Evolutionary conservation across 2,797 vertebrate species (phyloP), one percentile per base, ranked within the genome.

Genomic region (Sebastes minor): DNA sequence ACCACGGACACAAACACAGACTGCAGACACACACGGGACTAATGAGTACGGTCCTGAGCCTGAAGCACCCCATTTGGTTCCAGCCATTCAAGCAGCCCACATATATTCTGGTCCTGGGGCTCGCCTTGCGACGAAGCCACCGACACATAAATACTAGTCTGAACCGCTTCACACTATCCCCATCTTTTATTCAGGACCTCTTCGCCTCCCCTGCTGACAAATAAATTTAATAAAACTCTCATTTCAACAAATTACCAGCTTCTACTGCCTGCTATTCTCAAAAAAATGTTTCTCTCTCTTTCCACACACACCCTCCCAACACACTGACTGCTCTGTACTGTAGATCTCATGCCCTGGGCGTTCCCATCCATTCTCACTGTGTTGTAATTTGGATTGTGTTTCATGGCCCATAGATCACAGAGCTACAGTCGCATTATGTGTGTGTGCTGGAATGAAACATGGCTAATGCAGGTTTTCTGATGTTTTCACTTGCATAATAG

Each of bases 111-210:
- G 11, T 83, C 86, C 76, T 14, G 64, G 68, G 71, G 82, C 77
- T 63, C 13, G 46, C 71, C 70, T 74, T 14, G 64, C 57, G 74
- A 84, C 6, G 12, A 80, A 69, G 77, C 77, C 16, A 25, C 80
- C 59, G 18, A 62, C 78, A 76, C 90, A 91, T 85, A 89, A 89
- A 91, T 85, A 91, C 81, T 62, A 35, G 61, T 85, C 71, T 59
- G 74, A 86, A 78, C 80, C 25, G 59, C 83, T 88, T 88, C 85
- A 84, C 57, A 76, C 65, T 35, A 35, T 56, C 60, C 76, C 78
- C 83, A 92, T 94, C 78, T 94, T 94, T 93, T 94, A 94, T 94
- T 93, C 89, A 94, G 84, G 86, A 85, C 74, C 71, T 85, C 76
- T 76, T 81, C 38, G 38, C 77, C 63, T 84, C 71, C 65, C 61